Percentiles rank a stretch among this genome's conserved stretches.
Evolutionary conservation across 2,888 invertebrate species (phyloP).

Genomic region (Cremastinae sp.): DNA sequence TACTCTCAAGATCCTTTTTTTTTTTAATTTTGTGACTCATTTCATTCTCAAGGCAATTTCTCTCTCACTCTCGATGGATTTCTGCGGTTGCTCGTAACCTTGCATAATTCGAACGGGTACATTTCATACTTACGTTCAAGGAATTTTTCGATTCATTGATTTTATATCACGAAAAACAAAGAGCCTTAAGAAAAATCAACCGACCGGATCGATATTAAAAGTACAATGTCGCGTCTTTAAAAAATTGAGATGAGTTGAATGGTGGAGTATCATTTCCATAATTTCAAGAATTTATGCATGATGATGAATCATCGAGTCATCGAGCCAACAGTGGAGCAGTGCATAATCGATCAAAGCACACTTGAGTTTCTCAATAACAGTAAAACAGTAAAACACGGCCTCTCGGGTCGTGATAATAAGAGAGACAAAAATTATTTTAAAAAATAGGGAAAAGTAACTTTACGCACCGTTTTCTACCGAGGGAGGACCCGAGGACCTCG

Average conservation of each 20-base stretch:
- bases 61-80: conserved; percentile 43
- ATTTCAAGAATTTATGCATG: neutral
- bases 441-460: neutral
- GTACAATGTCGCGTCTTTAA: too few species aligned
- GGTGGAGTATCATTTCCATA: conserved; percentile 14
- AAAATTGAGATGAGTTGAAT: too few species aligned
- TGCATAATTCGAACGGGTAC: conserved; percentile 47
- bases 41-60: conserved; percentile 25
- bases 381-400: conserved; percentile 31
- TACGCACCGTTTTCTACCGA: neutral
- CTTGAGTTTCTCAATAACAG: conserved; percentile 7
- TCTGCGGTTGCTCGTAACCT: conserved; percentile 41
- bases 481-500: conserved; percentile 38
- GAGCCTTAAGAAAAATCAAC: too few species aligned
- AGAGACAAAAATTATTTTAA: neutral
- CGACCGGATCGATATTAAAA: too few species aligned
- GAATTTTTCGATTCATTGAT: conserved; percentile 1
- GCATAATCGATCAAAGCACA: conserved; percentile 28
- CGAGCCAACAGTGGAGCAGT: conserved; percentile 16
- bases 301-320: conserved; percentile 23
- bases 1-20: conserved; percentile 34
- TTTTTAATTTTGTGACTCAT: conserved; percentile 42
- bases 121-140: neutral
- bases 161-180: too few species aligned
- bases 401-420: conserved; percentile 2